Base-by-base conservation (phyloP, 2,113 vertebrate genomes). In the Sylvietta virens region DNA sequence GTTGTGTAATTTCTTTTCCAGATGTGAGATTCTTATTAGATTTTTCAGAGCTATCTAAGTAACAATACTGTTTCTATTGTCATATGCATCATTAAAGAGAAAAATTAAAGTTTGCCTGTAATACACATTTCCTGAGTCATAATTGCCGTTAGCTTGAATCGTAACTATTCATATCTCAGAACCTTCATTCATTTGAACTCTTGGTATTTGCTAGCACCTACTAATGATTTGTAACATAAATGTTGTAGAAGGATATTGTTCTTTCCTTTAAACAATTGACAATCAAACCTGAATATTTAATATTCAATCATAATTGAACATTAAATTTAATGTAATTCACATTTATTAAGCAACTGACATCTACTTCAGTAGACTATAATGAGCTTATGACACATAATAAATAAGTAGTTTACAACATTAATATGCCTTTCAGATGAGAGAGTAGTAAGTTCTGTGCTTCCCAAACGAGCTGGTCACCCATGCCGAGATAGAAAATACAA, bases 51-150 rank as follows among this genome's bases (percentile, higher is more conserved):
- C 11, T 71, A 31, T 47, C 22, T 74, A 84, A 85, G 44, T 57
- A 87, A 81, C 47, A 90, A 60, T 44, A 56, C 33, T 85, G 13
- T 70, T 86, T 86, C 37, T 77, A 37, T 82, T 86, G 47, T 88
- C 42, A 40, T 24, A 82, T 18, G 11, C 9, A 56, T 76, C 28
- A 69, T 92, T 90, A 90, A 86, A 62, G 19, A 77, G 30, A 84
- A 76, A 74, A 71, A 10, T 11, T 72, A 88, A 24, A 61, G 17
- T 87, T 87, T 74, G 48, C 54, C 56, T 81, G 47, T 58, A 88
- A 83, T 81, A 60, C 35, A 64, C 33, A 92, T 93, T 96, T 95
- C 87, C 93, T 71, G 81, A 88, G 11, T 80, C 40, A 62, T 83
- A 92, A 92, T 64, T 58, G 57, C 15, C 24, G 64, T 92, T 88